A percentile compares a stretch with the other conserved stretches of the same genome.
These are phyloP conservation scores for Porites cylindrica DNA, from an alignment of 92 coral and sea anemone species.

Conservation along the genomic window DNA sequence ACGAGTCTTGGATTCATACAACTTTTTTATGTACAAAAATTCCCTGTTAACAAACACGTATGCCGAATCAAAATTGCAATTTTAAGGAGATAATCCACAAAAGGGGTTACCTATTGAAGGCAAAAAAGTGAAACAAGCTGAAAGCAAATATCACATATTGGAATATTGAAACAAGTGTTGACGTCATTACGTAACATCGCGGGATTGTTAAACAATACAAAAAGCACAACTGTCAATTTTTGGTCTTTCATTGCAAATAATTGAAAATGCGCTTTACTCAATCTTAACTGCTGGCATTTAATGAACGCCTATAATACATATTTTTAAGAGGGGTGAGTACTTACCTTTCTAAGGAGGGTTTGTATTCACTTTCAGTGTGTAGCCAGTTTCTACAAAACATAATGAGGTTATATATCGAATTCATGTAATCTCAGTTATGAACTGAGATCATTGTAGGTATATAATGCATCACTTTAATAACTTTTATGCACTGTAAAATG, in stretches of 20 bases:
- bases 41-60: too few relatives aligned
- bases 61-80: too few relatives aligned
- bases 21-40: too few relatives aligned
- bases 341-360: not conserved
- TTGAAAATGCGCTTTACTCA: slow-evolving; percentile 1
- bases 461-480: too few relatives aligned
- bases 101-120: not conserved
- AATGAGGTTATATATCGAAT: too few relatives aligned
- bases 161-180: not conserved
- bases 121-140: not conserved
- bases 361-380: too few relatives aligned
- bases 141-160: slow-evolving; percentile 6
- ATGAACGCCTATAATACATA: not conserved
- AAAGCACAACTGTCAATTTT: not conserved
- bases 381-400: too few relatives aligned
- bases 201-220: not conserved
- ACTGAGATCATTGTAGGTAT: too few relatives aligned
- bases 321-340: not conserved
- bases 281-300: not conserved
- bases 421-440: too few relatives aligned
- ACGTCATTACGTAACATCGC: not conserved
- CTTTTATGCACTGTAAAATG: too few relatives aligned
- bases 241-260: not conserved
- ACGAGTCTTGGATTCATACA: too few relatives aligned
- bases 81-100: too few relatives aligned